Evolutionary conservation across 2,888 invertebrate species (phyloP).

Genomic region (Stenodera caucasica): DNA sequence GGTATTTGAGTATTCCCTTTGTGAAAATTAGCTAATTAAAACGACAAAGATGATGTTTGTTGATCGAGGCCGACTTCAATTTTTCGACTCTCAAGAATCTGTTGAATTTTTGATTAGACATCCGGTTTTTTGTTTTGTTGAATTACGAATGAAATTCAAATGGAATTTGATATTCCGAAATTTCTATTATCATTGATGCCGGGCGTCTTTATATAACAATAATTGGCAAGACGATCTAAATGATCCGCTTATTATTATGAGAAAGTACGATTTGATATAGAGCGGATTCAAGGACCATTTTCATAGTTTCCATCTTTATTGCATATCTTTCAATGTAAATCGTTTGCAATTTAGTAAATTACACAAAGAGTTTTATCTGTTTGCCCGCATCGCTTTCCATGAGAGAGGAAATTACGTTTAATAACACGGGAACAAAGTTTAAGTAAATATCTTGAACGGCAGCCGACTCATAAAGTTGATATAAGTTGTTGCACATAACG

Average conservation of each 20-base stretch:
- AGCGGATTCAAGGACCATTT: not conserved
- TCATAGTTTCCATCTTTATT: not conserved
- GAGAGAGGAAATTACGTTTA: conserved; percentile 25
- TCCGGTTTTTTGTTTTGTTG: conserved; percentile 9
- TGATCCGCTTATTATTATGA: not conserved
- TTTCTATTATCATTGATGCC: too few relatives aligned
- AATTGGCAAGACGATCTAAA: not conserved
- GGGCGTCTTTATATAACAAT: too few relatives aligned
- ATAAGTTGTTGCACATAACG: conserved; percentile 26
- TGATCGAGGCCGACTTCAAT: not conserved
- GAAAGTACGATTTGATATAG: not conserved
- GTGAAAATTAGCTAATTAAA: not conserved
- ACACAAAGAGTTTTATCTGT: conserved; percentile 28
- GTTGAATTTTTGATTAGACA: conserved; percentile 22
- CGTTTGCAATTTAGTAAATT: conserved; percentile 22
- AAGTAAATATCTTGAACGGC: conserved; percentile 26
- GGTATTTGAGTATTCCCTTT: conserved; percentile 12
- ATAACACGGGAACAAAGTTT: conserved; percentile 28
- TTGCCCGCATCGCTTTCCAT: conserved; percentile 18
- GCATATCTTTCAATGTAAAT: conserved; percentile 16
- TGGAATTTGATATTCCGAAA: too few relatives aligned
- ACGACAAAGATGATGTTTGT: not conserved
- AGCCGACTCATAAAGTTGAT: conserved; percentile 24
- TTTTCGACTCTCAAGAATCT: conserved; percentile 21
- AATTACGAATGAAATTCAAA: not conserved